Percentiles rank a stretch among this genome's conserved stretches.
Conservation (phyloP, 92 coral and sea anemone species). For the Hydrozoanthus gracilis region DNA sequence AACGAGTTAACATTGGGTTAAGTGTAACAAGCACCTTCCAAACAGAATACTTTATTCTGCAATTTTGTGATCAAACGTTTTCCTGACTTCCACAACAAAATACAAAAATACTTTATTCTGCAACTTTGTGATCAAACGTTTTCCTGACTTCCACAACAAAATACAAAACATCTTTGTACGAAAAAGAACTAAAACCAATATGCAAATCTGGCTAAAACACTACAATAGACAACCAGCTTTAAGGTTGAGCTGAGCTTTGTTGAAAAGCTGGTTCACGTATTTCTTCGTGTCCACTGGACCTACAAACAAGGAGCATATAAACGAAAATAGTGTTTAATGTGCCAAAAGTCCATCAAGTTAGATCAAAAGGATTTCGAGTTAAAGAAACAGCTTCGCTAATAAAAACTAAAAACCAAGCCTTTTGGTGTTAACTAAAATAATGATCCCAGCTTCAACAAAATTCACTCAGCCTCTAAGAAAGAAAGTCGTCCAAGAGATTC, state of each 20-base stretch:
- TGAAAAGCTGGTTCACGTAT: background rate
- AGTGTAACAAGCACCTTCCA: too few relatives aligned
- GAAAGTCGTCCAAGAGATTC: background rate
- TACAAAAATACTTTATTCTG: too few relatives aligned
- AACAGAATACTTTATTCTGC: too few relatives aligned
- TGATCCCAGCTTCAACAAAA: background rate
- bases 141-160: too few relatives aligned
- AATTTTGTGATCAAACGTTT: too few relatives aligned
- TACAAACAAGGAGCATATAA: background rate
- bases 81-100: too few relatives aligned
- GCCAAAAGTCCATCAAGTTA: background rate
- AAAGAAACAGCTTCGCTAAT: background rate
- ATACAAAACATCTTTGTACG: too few relatives aligned
- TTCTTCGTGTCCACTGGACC: background rate
- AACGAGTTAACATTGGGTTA: too few relatives aligned
- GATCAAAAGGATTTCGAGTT: background rate
- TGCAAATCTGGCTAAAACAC: background rate
- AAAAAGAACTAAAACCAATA: background rate
- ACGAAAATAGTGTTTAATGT: too few relatives aligned
- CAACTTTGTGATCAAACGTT: too few relatives aligned
- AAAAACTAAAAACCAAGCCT: background rate
- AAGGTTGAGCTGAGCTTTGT: background rate
- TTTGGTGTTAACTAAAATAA: background rate
- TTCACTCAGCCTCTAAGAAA: too few relatives aligned
- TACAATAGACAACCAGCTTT: constrained; percentile 1